A percentile compares a stretch with the other conserved stretches of the same genome.
phyloP scores from a whole-genome alignment of 2,113 vertebrate species.

The Falco punctatus region DNA sequence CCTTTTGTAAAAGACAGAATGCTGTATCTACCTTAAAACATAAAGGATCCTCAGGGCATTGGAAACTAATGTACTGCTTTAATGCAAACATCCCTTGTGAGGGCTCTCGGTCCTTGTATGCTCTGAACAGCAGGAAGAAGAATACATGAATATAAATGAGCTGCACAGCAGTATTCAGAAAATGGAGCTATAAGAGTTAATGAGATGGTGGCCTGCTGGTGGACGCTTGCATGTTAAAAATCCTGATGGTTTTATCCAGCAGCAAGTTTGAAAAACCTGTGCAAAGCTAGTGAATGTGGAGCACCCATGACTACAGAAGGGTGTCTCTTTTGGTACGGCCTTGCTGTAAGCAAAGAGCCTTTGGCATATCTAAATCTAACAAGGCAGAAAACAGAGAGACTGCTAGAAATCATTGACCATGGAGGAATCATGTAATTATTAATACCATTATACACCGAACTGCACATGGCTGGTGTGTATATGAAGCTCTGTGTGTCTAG shows the following conservation, averaged over 20 bases:
- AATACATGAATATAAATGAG: constrained; percentile 72
- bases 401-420: background rate
- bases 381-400: background rate
- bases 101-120: constrained; percentile 13
- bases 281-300: background rate
- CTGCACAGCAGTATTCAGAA: constrained; percentile 1
- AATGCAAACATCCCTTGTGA: constrained; percentile 65
- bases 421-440: background rate
- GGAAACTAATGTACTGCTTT: constrained; percentile 67
- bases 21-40: constrained; percentile 54
- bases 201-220: constrained; percentile 57
- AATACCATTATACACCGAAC: background rate
- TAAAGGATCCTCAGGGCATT: constrained; percentile 63
- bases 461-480: background rate
- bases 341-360: background rate
- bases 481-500: background rate
- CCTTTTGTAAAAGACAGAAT: constrained; percentile 63
- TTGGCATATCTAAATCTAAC: background rate
- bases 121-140: constrained; percentile 64
- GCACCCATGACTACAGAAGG: background rate
- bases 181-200: constrained; percentile 61
- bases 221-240: constrained; percentile 41
- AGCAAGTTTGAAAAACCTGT: background rate
- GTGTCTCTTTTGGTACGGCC: background rate
- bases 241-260: constrained; percentile 48